Base-by-base conservation (phyloP, 2,888 invertebrate species). In the Dorcus hopei region DNA sequence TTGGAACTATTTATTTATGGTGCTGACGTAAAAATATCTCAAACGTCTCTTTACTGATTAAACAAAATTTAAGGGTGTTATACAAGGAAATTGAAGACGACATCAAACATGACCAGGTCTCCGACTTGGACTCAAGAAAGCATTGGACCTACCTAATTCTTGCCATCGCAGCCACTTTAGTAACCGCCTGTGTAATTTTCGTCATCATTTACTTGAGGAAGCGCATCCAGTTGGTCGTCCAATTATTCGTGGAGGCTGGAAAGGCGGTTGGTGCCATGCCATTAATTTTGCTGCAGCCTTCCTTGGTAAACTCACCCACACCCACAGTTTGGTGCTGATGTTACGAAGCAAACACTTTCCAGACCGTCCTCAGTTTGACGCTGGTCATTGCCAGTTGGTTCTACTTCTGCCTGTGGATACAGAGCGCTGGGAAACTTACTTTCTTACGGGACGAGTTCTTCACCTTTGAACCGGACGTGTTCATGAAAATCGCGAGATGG, bases 161-260 rank as follows among this genome's bases (percentile, higher is more conserved):
- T 61, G 85, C 88, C 3, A 84, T 88, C 55, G 66, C 82, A 9
- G 81, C 85, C 49, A 83, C 87, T 5, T 73, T 86, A 33, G 78
- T 85, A 2, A 85, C 87, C 42, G 81, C 80, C 2, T 66, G 85
- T 9, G 79, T 85, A 9, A 64, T 85, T 48, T 70, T 86, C 14
- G 74, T 87, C 1, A 78, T 87, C 33, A 67, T 86, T 38, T 83
- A 83, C 0, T 81, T 88, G 81, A 76, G 87, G 59, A 86, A 85
- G 67, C 78, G 86, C 57, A 85, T 88, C 52, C 76, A 80, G 59
- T 75, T 88, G 54, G 87, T 87, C 0, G 81, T 86, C 23, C 82
- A 83, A 63, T 75, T 88, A 26, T 87, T 88, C 69, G 80, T 80
- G 65, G 88, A 88, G 76, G 84, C 87, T 23, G 87, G 87, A 52